Evolutionary conservation across 2,797 vertebrate genomes (phyloP).

Genomic region (Labeo calbasu): DNA sequence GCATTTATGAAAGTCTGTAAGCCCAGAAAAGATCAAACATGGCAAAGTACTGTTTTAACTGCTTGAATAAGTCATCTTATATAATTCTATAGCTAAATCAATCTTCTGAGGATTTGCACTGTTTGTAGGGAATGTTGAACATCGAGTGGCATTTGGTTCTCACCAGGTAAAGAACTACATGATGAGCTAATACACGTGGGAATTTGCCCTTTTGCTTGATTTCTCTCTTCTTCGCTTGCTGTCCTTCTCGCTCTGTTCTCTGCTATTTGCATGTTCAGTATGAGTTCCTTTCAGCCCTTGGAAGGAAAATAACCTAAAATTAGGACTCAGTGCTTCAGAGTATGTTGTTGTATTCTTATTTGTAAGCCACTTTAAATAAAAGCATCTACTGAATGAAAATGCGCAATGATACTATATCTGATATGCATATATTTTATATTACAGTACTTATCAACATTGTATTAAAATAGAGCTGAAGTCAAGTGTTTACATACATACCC

Average conservation of each 20-base stretch:
- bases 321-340: not conserved
- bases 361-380: not conserved
- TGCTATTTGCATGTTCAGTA: not conserved
- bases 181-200: not conserved
- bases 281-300: not conserved
- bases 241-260: not conserved
- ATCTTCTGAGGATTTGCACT: not conserved
- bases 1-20: not conserved
- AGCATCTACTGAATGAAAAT: not conserved
- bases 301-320: not conserved
- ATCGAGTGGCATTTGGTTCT: not conserved
- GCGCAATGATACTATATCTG: not conserved
- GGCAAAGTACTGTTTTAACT: not conserved
- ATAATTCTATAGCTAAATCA: not conserved
- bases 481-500: no score
- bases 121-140: not conserved
- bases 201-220: not conserved
- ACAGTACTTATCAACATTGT: not conserved
- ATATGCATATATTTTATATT: not conserved
- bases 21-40: conserved; percentile 1
- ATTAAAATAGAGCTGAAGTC: not conserved
- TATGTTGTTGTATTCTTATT: not conserved
- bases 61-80: not conserved
- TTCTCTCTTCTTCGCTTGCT: not conserved
- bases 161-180: not conserved